phyloP scores from a whole-genome alignment of 2,797 vertebrate species.

The Tamandua tetradactyla region DNA sequence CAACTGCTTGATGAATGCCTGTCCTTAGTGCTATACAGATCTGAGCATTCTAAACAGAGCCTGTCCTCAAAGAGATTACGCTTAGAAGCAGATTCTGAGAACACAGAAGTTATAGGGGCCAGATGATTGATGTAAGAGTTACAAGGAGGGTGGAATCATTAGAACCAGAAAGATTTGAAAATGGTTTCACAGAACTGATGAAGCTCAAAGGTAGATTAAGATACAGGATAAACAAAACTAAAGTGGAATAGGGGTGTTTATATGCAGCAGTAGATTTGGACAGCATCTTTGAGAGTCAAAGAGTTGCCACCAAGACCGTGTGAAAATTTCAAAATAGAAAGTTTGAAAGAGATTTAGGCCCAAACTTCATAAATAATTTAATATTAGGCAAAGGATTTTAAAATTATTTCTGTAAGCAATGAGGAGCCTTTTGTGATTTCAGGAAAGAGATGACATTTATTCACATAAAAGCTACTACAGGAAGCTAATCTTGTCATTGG shows the following conservation, averaged over 20 bases:
- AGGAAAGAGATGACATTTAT: neutral
- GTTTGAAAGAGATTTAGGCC: neutral
- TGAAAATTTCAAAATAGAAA: neutral
- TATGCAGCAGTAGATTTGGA: neutral
- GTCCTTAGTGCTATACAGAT: neutral
- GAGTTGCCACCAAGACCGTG: neutral
- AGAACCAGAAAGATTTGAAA: neutral
- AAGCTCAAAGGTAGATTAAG: neutral
- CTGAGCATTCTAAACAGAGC: neutral
- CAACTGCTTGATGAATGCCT: neutral
- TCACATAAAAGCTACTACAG: neutral
- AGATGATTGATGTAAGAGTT: neutral
- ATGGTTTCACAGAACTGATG: neutral
- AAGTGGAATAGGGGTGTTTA: neutral
- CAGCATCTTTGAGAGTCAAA: neutral
- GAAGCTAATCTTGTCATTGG: neutral
- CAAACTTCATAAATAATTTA: neutral
- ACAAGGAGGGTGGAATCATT: neutral
- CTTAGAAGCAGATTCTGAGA: neutral
- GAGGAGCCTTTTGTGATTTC: neutral
- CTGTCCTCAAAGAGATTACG: neutral
- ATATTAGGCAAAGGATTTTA: neutral
- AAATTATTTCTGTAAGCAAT: neutral
- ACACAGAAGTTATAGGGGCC: neutral
- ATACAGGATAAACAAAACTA: neutral